A percentile compares a stretch with the other conserved stretches of the same genome.
phyloP scores from a whole-genome alignment of 2,113 vertebrate genomes.

The Monarcha castaneiventris region DNA sequence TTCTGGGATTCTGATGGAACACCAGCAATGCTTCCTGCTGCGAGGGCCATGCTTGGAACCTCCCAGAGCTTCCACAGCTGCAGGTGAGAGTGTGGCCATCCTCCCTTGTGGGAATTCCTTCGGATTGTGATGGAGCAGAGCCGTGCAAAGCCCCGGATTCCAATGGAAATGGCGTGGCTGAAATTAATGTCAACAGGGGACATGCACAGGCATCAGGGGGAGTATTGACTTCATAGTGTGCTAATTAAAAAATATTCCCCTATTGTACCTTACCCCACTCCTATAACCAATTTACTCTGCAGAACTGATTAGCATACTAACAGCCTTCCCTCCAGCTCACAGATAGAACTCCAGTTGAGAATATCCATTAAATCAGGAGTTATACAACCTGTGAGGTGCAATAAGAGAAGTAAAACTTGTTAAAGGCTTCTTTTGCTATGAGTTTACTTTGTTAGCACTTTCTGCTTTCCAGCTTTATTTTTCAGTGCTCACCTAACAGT shows the following conservation, averaged over 20 bases:
- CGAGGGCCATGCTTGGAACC: fast-evolving
- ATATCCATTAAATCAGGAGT: conserved; percentile 59
- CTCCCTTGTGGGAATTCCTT: background rate
- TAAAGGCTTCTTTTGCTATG: background rate
- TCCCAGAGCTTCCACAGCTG: background rate
- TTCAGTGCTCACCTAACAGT: background rate
- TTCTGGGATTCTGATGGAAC: background rate
- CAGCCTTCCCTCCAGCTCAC: conserved; percentile 44
- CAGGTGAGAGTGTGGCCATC: background rate
- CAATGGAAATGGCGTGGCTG: background rate
- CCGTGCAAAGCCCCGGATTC: background rate
- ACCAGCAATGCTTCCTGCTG: background rate
- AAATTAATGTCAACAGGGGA: conserved; percentile 23
- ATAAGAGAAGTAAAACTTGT: conserved; percentile 2
- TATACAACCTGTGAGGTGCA: conserved; percentile 20
- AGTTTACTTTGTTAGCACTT: background rate
- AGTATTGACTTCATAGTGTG: conserved; percentile 17
- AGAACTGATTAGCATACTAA: conserved; percentile 69
- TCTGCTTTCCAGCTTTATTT: background rate
- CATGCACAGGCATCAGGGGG: background rate
- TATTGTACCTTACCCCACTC: conserved; percentile 43
- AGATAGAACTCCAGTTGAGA: conserved; percentile 60
- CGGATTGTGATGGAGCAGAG: background rate
- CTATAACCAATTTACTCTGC: conserved; percentile 53
- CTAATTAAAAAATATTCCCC: conserved; percentile 57